Conservation (phyloP, 2,113 vertebrate species). For the Arizona elegans region DNA sequence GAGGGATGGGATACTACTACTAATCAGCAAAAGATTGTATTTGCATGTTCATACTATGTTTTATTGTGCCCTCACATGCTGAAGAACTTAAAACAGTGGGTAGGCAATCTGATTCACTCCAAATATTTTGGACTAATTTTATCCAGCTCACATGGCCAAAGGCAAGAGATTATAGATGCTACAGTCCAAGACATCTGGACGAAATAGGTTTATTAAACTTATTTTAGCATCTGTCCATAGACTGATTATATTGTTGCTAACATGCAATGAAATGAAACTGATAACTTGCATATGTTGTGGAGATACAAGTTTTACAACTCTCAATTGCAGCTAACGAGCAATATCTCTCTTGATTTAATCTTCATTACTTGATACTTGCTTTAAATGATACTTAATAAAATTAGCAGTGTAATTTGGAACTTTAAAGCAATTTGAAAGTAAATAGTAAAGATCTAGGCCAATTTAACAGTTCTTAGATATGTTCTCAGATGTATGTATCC, state of each 20-base stretch:
- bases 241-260: not conserved
- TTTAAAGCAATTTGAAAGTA: slow-evolving; percentile 17
- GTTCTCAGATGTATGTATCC: not conserved
- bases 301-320: not conserved
- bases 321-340: not conserved
- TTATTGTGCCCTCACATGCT: not conserved
- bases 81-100: not conserved
- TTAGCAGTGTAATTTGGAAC: not conserved
- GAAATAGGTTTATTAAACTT: not conserved
- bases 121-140: not conserved
- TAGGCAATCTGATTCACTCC: not conserved
- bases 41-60: not conserved
- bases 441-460: not conserved
- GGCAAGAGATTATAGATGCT: not conserved
- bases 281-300: not conserved
- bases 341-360: slow-evolving; percentile 13
- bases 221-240: not conserved
- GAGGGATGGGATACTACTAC: not conserved
- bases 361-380: slow-evolving; percentile 9
- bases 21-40: not conserved
- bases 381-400: slow-evolving; percentile 22
- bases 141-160: not conserved
- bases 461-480: slow-evolving; percentile 15
- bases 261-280: not conserved
- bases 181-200: not conserved